Base-by-base conservation (phyloP, 2,888 invertebrate species). In the Drosophila koepferae region DNA sequence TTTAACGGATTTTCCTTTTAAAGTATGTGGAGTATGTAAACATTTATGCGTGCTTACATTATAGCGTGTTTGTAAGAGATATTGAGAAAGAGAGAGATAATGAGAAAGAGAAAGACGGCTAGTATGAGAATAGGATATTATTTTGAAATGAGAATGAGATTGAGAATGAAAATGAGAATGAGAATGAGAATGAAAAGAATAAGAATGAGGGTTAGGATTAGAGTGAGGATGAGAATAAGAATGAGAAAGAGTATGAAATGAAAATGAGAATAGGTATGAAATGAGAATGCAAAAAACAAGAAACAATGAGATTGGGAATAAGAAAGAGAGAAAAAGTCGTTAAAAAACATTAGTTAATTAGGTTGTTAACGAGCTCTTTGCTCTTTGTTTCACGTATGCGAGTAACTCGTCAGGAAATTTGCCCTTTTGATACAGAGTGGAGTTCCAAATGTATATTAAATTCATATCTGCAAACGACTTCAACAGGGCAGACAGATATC, bases 1-100 rank as follows among this genome's bases (percentile, higher is more conserved):
- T 63, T 61, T 18, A 64, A 60, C 58, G 53, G 65, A 68, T 71
- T 66, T 65, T 34, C 20, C 44, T 46, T 31, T 46, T 40, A 61
- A 54, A 14, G 7, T 34, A 72, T 67, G 53, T 10, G 16, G 14
- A 46, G 23, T 16, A 46, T 46, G 23, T 23, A 16, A 14, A 14
- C 8, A 9, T 20, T 46, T 23, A 7, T 46, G 46, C 23, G 16
- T 14, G 20, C 9, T 0, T 1, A 8, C 28, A 31, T 31, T 14
- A n/a, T 8, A 16, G 6, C 12, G 51, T 0, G 3, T 28, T 2
- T 49, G 9, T n/a, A 34, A 51, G 51, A 28, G 8, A 14, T 20
- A 14, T 23, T 3, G 14, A 23, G 23, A 23, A 46, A 23, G 46
- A 14, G 14, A 44, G 5, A 44, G 2, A 20, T 20, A 44, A 14